Evolutionary conservation across 2,797 vertebrate genomes (phyloP).

Genomic region (Takifugu ocellatus): DNA sequence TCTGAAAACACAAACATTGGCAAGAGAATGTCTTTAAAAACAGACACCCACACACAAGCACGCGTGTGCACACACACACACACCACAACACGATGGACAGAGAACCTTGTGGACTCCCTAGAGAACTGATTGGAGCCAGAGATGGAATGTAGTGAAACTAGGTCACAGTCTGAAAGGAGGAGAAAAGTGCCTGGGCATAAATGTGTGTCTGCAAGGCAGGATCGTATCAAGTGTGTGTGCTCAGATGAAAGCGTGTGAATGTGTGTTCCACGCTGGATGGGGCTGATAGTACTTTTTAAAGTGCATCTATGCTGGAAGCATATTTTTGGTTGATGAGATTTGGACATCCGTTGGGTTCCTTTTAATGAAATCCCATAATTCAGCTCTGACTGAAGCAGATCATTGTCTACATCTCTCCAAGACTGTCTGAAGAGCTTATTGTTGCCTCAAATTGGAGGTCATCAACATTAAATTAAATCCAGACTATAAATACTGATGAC

Average conservation of each 20-base stretch:
- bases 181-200: constrained; percentile 39
- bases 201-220: constrained; percentile 40
- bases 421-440: constrained; percentile 37
- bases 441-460: constrained; percentile 43
- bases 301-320: constrained; percentile 25
- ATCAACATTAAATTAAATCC: constrained; percentile 66
- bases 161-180: constrained; percentile 61
- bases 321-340: constrained; percentile 42
- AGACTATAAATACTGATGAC: constrained; percentile 44
- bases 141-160: constrained; percentile 72
- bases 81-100: constrained; percentile 19
- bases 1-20: constrained; percentile 16
- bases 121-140: constrained; percentile 57
- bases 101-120: constrained; percentile 46
- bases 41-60: background rate
- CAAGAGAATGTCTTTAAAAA: background rate
- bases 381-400: constrained; percentile 15
- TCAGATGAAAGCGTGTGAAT: constrained; percentile 19
- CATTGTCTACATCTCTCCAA: constrained; percentile 8
- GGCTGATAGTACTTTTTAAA: constrained; percentile 17
- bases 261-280: constrained; percentile 17
- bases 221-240: constrained; percentile 33
- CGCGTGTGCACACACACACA: constrained; percentile 6
- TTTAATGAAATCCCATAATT: constrained; percentile 25
- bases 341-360: constrained; percentile 13